Percentiles rank a stretch among this genome's conserved stretches.
phyloP scores from a whole-genome alignment of 2,888 invertebrate species.

The Eristalis pertinax region DNA sequence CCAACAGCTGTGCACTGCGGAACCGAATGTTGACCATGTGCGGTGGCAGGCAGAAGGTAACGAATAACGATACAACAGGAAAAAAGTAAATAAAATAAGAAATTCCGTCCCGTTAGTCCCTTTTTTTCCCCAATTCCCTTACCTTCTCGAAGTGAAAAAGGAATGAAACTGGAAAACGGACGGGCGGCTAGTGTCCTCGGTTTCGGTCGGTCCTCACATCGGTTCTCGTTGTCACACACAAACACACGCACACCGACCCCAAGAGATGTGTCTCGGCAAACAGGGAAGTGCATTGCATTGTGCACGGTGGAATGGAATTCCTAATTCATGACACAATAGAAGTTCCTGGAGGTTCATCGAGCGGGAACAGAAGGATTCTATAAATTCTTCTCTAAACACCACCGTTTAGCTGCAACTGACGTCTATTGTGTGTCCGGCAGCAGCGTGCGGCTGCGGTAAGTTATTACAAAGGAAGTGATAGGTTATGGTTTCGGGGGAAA shows the following conservation, averaged over 20 bases:
- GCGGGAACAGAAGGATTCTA: conserved; percentile 57
- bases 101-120: conserved; percentile 67
- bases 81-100: not conserved
- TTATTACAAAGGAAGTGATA: conserved; percentile 59
- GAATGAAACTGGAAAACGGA: conserved; percentile 35
- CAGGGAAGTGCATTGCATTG: conserved; percentile 67
- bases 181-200: conserved; percentile 1
- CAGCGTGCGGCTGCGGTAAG: conserved; percentile 49
- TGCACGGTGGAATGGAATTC: conserved; percentile 43
- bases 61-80: not conserved
- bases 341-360: conserved; percentile 10
- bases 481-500: conserved; percentile 25
- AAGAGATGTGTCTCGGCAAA: conserved; percentile 53
- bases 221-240: conserved; percentile 36
- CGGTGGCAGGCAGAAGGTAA: conserved; percentile 7
- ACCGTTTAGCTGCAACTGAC: conserved; percentile 52
- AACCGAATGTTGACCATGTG: conserved; percentile 60
- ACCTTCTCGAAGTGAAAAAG: conserved; percentile 10
- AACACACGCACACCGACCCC: too few relatives aligned
- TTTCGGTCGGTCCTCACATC: conserved; percentile 8
- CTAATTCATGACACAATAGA: conserved; percentile 70
- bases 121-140: conserved; percentile 59
- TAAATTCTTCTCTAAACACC: conserved; percentile 63
- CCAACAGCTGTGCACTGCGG: conserved; percentile 59
- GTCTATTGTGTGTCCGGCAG: conserved; percentile 49